Evolutionary conservation across 2,888 invertebrate genomes (phyloP), one percentile per base, ranked within the genome.

Genomic region (Drosophila vallismaia): DNA sequence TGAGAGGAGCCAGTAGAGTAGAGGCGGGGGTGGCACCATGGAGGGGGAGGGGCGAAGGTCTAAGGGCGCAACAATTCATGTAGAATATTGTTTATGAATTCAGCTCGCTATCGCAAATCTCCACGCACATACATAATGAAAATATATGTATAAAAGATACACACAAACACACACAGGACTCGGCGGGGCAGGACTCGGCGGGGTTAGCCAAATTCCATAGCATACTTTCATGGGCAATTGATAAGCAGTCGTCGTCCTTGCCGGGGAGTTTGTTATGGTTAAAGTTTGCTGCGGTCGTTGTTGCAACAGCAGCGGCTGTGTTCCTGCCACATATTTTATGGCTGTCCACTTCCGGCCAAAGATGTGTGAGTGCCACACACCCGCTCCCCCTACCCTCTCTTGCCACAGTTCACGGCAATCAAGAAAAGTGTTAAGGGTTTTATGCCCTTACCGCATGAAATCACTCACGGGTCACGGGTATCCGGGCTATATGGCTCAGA

Each of bases 51-150:
- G 4, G 7, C 8, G 33, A 29, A 36, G 36, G 64, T 28, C 44
- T 42, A 53, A 55, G 52, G 66, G 69, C 57, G 69, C 62, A 75
- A 72, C 75, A 78, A 81, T 81, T 81, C 63, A 75, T 81, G 72
- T 55, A 50, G 59, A 77, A 81, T 78, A 81, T 77, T 81, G 76
- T 81, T 78, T 78, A 82, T 82, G 76, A 71, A 63, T 80, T 68
- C 81, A 59, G 67, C 33, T 71, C 54, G 69, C 54, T 76, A 79
- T 82, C 73, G 76, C 52, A 67, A 66, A 64, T 75, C 62, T 57
- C 44, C 49, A 42, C 58, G 45, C 40, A 48, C 54, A 36, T 29
- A 45, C 44, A 24, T 44, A 44, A 24, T 24, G 19, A 44, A 44
- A 9, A 44, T 44, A 9, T 3, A 4, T 24, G 4, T 28, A 48